phyloP scores from a whole-genome alignment of 2,113 vertebrate genomes.

The Rhynchomys soricoides region DNA sequence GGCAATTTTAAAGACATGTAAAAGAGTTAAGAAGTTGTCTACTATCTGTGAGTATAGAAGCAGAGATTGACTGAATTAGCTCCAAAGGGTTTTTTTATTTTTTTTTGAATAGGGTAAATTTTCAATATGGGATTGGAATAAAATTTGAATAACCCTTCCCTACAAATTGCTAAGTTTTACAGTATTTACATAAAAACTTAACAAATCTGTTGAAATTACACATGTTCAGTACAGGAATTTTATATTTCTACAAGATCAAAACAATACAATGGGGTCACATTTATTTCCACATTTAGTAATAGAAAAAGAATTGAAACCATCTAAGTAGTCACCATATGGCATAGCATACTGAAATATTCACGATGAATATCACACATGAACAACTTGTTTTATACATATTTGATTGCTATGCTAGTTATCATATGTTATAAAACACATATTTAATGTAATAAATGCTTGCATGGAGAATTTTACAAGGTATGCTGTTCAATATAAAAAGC shows the following conservation, averaged over 20 bases:
- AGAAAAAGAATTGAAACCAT: not conserved
- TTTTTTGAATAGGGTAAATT: not conserved
- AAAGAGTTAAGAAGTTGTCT: not conserved
- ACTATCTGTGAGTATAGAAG: not conserved
- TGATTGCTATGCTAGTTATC: not conserved
- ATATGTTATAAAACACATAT: not conserved
- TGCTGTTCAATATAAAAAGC: not conserved
- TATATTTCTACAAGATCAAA: not conserved
- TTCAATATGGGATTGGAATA: not conserved
- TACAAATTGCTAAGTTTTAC: not conserved
- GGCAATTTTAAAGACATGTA: not conserved
- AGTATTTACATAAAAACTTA: not conserved
- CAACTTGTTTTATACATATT: not conserved
- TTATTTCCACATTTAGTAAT: not conserved
- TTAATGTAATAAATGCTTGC: not conserved
- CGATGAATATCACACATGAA: not conserved
- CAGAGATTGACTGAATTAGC: not conserved
- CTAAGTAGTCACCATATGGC: not conserved
- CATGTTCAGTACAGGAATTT: not conserved
- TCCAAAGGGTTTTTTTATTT: not conserved
- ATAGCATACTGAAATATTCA: not conserved
- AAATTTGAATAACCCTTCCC: not conserved
- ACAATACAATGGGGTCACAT: not conserved
- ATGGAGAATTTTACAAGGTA: not conserved
- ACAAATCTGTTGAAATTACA: not conserved